Base-by-base conservation (phyloP, 2,797 vertebrate species). In the Microctenopoma lineatum region DNA sequence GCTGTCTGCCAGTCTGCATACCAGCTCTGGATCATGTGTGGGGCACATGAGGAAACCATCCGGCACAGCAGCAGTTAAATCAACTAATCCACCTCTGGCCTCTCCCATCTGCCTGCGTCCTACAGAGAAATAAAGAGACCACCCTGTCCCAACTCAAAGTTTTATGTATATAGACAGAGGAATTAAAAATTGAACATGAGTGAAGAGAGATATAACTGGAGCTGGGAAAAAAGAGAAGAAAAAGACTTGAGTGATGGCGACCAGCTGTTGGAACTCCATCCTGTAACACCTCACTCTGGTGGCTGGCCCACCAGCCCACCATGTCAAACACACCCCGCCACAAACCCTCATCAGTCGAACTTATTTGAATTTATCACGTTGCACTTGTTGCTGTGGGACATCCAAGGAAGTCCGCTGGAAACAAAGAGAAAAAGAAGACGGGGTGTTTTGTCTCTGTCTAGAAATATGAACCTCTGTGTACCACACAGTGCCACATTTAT, bases 31-130 rank as follows among this genome's bases (percentile, higher is more conserved):
- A 51, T 71, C 54, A 51, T 50, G 66, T 83, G 75, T 57, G 57
- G 36, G 57, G 50, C 72, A 61, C 83, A 86, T 78, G 75, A 84
- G 87, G 79, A 88, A 88, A 73, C 63, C 67, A 81, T 87, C 69
- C 70, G 39, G 55, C 70, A 60, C 68, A 62, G 72, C 83, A 77
- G 71, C 73, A 45, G 88, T 82, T 85, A 89, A 80, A 86, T 80
- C 68, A 77, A 70, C 61, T 66, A n/a, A 2, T 65, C 48, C 75
- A 61, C 34, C 58, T 5, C 27, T 27, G 56, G 66, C 77, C 75
- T 77, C 63, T 64, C 51, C 63, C 77, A 75, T 76, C 54, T 68
- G 46, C 66, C 67, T 75, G 45, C 27, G 55, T 60, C 84, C 72
- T 63, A 75, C 65, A 26, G 46, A 58, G 64, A 61, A 66, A 55